Evolutionary conservation across 2,888 invertebrate species (phyloP), one percentile per base, ranked within the genome.

Genomic region (Myopa tessellatipennis): DNA sequence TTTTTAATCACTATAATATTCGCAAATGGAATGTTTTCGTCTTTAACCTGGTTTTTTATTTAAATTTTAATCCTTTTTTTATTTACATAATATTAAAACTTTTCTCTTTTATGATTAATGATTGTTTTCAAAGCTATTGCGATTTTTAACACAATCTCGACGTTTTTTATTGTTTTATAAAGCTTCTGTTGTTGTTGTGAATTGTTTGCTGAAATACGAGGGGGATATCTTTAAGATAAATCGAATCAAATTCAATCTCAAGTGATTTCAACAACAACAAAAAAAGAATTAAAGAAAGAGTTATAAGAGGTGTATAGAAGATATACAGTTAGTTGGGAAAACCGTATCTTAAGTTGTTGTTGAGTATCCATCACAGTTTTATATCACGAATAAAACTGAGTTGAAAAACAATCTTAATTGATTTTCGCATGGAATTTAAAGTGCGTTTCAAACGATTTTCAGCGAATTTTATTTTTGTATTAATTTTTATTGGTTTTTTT

Each of bases 1-100:
- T 63, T n/a, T 26, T 63, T 26, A 63, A 18, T 63, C 34, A 63
- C 26, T 26, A 12, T 26, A 63, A 26, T 63, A 63, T 63, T 63
- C 61, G 10, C 61, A 63, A 38, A 65, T 65, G 38, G 65, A 65
- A 34, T 63, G 5, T 4, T 55, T 6, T 5, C 16, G 1, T 55
- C 3, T 55, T 55, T 50, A 50, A 50, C 8, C 14, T 50, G 50
- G 60, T n/a, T 63, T 63, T 34, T 34, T 61, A 10, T 26, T 61
- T 61, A 18, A 4, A 26, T 18, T 61, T 38, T 65, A 4, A 36
- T 38, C 34, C 16, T 65, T 14, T 7, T 45, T 65, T 34, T 26
- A 14, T 36, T 65, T 4, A 38, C 38, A 14, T 14, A 8, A 45
- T 45, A 45, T 45, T 45, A 45, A 45, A 45, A 45, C 6, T 45